These are phyloP conservation scores for Rhynchophorus ferrugineus DNA, from an alignment of 1,140 invertebrate species.

Conservation along the genomic window DNA sequence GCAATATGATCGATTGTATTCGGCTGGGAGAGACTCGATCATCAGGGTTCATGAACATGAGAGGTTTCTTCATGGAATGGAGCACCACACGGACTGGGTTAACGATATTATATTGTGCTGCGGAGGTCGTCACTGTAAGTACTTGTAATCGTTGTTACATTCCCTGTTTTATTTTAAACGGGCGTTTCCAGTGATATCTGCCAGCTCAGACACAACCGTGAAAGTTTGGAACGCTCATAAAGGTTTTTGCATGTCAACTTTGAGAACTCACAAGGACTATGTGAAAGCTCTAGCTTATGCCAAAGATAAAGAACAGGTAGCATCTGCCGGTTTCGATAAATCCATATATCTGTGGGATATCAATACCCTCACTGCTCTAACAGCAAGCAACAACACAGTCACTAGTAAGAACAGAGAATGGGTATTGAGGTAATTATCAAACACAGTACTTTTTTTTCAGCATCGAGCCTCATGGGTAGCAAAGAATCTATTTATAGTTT, in stretches of 20 bases:
- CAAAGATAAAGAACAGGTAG: conserved; percentile 94
- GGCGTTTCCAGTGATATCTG: conserved; percentile 81
- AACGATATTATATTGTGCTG: conserved; percentile 98
- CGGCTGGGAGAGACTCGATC: conserved; percentile 96
- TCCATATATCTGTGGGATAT: conserved; percentile 99
- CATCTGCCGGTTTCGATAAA: conserved; percentile 94
- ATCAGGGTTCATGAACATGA: conserved; percentile 95
- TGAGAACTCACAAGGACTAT: conserved; percentile 97
- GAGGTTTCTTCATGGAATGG: conserved; percentile 89
- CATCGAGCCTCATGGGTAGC: conserved; percentile 91
- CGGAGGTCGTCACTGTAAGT: conserved; percentile 84
- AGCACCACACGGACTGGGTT: conserved; percentile 99
- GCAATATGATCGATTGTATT: conserved; percentile 80
- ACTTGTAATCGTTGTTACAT: too few species aligned
- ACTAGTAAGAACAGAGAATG: conserved; percentile 65
- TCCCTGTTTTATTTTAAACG: too few species aligned
- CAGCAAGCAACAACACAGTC: conserved; percentile 97
- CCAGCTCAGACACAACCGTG: conserved; percentile 97
- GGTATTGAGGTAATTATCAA: not conserved
- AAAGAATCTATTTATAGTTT: conserved; percentile 99
- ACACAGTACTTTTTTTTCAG: conserved; percentile 45
- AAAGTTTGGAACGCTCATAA: conserved; percentile 99
- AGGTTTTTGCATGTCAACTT: conserved; percentile 97
- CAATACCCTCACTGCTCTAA: conserved; percentile 93
- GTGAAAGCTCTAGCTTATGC: conserved; percentile 97